These are phyloP conservation scores for Endomychus coccineus DNA, from an alignment of 2,888 invertebrate genomes.

Conservation along the genomic window DNA sequence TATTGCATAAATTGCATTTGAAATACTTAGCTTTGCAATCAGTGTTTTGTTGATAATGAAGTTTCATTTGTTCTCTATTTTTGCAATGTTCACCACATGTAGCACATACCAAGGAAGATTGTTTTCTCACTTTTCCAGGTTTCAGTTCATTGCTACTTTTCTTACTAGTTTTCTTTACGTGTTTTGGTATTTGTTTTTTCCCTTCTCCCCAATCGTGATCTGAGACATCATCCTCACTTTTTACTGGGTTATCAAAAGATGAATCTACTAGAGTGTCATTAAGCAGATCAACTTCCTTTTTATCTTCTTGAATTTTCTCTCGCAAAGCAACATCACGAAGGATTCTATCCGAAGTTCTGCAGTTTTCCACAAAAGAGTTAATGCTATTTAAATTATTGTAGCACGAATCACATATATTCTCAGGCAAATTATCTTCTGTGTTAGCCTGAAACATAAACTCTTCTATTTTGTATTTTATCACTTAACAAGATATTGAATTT, in stretches of 20 bases:
- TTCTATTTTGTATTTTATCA: too few relatives aligned
- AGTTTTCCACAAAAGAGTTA: slow-evolving; percentile 6
- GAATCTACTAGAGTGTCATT: too few relatives aligned
- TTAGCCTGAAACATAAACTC: slow-evolving; percentile 10
- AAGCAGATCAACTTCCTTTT: not conserved
- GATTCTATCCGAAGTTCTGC: slow-evolving; percentile 8
- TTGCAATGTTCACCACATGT: slow-evolving; percentile 10
- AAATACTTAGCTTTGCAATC: slow-evolving; percentile 8
- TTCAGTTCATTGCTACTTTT: slow-evolving; percentile 1
- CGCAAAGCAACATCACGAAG: slow-evolving; percentile 2
- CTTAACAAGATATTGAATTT: too few relatives aligned
- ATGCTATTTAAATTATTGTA: slow-evolving; percentile 3
- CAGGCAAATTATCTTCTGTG: slow-evolving; percentile 8
- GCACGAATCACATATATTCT: slow-evolving; percentile 7
- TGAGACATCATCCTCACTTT: not conserved
- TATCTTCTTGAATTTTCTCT: not conserved
- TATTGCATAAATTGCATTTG: slow-evolving; percentile 19
- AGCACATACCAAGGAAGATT: not conserved
- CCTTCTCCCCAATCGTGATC: not conserved
- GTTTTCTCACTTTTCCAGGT: not conserved
- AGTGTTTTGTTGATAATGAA: slow-evolving; percentile 7
- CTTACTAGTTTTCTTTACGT: not conserved
- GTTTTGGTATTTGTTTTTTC: not conserved
- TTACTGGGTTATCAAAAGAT: not conserved
- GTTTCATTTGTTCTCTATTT: slow-evolving; percentile 6